Percentiles rank a stretch among this genome's conserved stretches.
These are phyloP conservation scores for Drosophila mettleri DNA, from an alignment of 2,888 invertebrate species.

Conservation along the genomic window DNA sequence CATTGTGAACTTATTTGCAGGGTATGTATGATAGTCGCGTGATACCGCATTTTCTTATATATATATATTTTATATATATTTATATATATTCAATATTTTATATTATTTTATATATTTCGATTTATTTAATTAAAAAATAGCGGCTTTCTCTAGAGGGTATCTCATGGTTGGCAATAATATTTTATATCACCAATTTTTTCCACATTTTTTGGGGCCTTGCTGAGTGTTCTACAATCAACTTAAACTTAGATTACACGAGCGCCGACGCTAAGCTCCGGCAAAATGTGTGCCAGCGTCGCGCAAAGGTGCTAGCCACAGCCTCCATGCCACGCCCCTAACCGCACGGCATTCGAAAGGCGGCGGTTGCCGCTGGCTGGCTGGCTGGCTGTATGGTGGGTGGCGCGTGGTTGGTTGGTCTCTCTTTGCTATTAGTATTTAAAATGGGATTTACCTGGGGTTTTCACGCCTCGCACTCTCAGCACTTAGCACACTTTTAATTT, in stretches of 20 bases:
- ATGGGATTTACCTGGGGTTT: slow-evolving; percentile 77
- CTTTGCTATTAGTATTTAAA: slow-evolving; percentile 77
- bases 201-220: slow-evolving; percentile 20
- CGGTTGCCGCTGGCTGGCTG: too few species aligned
- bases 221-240: slow-evolving; percentile 73
- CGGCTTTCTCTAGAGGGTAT: slow-evolving; percentile 13
- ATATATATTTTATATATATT: background rate
- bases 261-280: slow-evolving; percentile 66
- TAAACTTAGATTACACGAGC: slow-evolving; percentile 77
- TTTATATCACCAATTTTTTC: background rate
- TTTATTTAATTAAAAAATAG: background rate
- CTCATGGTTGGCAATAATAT: slow-evolving; percentile 3
- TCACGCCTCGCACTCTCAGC: slow-evolving; percentile 65
- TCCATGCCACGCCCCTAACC: slow-evolving; percentile 33
- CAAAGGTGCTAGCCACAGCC: slow-evolving; percentile 27
- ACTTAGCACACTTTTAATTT: slow-evolving; percentile 78
- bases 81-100: background rate
- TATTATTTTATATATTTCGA: background rate
- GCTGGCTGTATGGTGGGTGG: too few species aligned
- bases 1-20: too few species aligned
- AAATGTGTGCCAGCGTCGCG: slow-evolving; percentile 68
- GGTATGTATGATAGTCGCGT: too few species aligned
- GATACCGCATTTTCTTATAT: too few species aligned
- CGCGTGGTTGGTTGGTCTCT: slow-evolving; percentile 18
- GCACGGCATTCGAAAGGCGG: slow-evolving; percentile 28